Conservation (phyloP, 2,797 vertebrate genomes). For the Cyclopterus lumpus region DNA sequence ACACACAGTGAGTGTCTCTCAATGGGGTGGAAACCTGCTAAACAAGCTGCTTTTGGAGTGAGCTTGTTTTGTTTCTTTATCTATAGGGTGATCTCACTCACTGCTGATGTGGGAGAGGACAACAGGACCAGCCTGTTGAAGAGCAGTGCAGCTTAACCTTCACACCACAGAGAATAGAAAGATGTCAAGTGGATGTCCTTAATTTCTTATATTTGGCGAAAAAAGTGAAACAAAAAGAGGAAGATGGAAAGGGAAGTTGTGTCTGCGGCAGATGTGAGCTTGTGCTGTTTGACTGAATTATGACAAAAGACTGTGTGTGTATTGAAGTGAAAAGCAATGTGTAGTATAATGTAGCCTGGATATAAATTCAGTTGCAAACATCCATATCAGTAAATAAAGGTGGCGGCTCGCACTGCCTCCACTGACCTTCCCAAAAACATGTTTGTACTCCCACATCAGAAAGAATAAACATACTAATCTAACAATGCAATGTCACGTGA, state of each 20-base stretch:
- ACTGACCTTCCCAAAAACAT: background rate
- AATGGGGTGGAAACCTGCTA: conserved; percentile 74
- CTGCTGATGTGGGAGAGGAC: conserved; percentile 51
- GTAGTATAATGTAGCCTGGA: background rate
- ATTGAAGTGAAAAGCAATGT: background rate
- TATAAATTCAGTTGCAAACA: conserved; percentile 1
- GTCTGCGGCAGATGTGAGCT: conserved; percentile 19
- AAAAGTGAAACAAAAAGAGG: conserved; percentile 55
- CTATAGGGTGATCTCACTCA: conserved; percentile 57
- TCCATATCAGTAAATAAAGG: background rate
- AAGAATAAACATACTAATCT: background rate
- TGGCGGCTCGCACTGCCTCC: background rate
- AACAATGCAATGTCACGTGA: background rate
- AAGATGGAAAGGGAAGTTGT: conserved; percentile 60
- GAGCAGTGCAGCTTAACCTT: conserved; percentile 18
- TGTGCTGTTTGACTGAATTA: background rate
- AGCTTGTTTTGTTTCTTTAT: conserved; percentile 69
- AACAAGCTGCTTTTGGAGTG: conserved; percentile 67
- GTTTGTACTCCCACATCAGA: background rate
- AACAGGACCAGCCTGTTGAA: conserved; percentile 48
- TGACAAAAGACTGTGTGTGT: background rate
- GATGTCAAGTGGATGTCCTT: background rate
- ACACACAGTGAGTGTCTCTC: conserved; percentile 26
- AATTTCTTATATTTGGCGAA: background rate
- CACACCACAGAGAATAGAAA: conserved; percentile 8